Conservation (phyloP, 2,797 vertebrate genomes). For the Melanogrammus aeglefinus region DNA sequence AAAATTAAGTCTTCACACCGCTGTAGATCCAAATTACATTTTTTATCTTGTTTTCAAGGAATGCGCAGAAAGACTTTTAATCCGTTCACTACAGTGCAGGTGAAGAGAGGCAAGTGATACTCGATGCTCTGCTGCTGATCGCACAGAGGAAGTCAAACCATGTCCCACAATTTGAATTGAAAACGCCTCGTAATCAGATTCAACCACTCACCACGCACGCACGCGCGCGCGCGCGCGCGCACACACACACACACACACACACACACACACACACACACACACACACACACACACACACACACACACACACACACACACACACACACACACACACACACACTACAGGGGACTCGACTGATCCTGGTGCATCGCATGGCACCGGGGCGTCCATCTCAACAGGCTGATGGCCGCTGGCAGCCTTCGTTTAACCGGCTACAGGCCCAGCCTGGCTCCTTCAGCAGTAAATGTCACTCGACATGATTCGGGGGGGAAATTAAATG, state of each 20-base stretch:
- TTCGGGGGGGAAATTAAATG: neutral
- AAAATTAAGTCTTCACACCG: neutral
- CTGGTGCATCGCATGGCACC: neutral
- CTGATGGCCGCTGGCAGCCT: neutral
- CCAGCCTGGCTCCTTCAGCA: neutral
- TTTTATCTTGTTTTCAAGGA: neutral
- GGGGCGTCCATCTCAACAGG: neutral
- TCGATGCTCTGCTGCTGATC: neutral
- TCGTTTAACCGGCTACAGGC: neutral
- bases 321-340: neutral
- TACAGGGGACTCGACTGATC: neutral
- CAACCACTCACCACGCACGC: too few relatives aligned
- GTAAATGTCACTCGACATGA: conserved; percentile 1
- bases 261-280: neutral
- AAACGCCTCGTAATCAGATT: neutral
- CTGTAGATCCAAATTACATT: neutral
- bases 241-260: neutral
- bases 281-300: neutral
- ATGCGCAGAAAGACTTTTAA: neutral
- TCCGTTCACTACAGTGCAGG: neutral
- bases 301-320: too few relatives aligned
- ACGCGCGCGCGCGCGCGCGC: too few relatives aligned
- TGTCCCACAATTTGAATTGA: neutral
- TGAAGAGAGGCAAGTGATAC: neutral
- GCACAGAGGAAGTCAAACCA: neutral